Percentiles rank a stretch among this genome's conserved stretches.
Conservation (phyloP, 1,140 invertebrate species). For the Drosophila miranda region DNA sequence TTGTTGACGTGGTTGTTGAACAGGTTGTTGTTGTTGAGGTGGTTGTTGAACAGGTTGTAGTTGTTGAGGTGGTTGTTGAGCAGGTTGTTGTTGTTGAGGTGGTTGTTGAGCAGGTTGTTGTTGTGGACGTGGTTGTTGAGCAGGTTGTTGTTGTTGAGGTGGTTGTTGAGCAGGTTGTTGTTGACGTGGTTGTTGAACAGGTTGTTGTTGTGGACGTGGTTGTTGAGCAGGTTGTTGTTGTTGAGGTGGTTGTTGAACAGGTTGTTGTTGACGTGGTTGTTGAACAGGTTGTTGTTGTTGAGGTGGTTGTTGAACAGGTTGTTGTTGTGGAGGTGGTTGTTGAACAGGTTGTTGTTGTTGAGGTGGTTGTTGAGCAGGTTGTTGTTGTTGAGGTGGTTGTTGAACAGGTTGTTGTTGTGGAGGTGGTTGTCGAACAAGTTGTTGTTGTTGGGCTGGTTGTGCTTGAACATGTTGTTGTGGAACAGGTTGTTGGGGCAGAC, state of each 20-base stretch:
- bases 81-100: neutral
- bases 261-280: constrained; percentile 15
- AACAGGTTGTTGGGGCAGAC: constrained; percentile 19
- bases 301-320: neutral
- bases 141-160: too few species aligned
- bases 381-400: too few species aligned
- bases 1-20: neutral
- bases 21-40: too few species aligned
- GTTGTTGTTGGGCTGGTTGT: constrained; percentile 8
- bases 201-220: constrained; percentile 1
- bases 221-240: neutral
- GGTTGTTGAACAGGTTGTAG: too few species aligned
- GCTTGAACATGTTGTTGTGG: constrained; percentile 7
- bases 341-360: neutral
- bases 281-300: constrained; percentile 1
- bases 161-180: too few species aligned
- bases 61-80: too few species aligned
- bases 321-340: constrained; percentile 20
- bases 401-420: constrained; percentile 19
- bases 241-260: too few species aligned
- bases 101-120: too few species aligned
- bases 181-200: too few species aligned
- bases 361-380: neutral
- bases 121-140: too few species aligned
- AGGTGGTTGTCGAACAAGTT: neutral